A percentile compares a stretch with the other conserved stretches of the same genome.
These are phyloP conservation scores for Grammomys surdaster DNA, from an alignment of 2,113 vertebrate species.

Conservation along the genomic window DNA sequence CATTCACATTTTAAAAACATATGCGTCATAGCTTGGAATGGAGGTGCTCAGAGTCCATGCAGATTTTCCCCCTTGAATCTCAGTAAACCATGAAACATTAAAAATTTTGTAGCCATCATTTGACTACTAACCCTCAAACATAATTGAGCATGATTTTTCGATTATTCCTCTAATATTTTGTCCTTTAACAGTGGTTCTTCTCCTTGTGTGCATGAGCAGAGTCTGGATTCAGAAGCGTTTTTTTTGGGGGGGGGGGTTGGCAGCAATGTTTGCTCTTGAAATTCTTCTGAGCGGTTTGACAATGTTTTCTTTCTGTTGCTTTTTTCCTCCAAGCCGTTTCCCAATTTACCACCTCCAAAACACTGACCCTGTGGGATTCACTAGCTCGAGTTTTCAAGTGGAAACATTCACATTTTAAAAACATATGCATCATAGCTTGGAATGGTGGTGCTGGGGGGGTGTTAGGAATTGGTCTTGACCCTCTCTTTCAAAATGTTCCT, in stretches of 20 bases:
- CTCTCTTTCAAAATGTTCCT: not conserved
- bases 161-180: conserved; percentile 82
- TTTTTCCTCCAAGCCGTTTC: not conserved
- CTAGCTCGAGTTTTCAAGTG: conserved; percentile 87
- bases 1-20: conserved; percentile 89
- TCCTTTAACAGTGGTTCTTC: conserved; percentile 79
- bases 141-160: conserved; percentile 85
- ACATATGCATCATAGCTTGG: conserved; percentile 87
- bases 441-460: conserved; percentile 75
- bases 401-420: conserved; percentile 89
- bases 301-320: not conserved
- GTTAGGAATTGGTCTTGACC: not conserved
- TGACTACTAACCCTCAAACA: conserved; percentile 88
- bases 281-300: rapidly evolving
- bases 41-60: conserved; percentile 83
- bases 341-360: not conserved
- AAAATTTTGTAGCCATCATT: conserved; percentile 85
- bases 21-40: conserved; percentile 85
- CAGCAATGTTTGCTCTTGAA: not conserved
- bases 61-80: conserved; percentile 81
- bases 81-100: conserved; percentile 89
- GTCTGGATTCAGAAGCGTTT: conserved; percentile 47
- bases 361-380: not conserved
- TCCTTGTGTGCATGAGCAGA: conserved; percentile 54
- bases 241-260: not conserved